Evolutionary conservation across 2,113 vertebrate genomes (phyloP), one percentile per base, ranked within the genome.

Genomic region (Odocoileus hemionus): DNA sequence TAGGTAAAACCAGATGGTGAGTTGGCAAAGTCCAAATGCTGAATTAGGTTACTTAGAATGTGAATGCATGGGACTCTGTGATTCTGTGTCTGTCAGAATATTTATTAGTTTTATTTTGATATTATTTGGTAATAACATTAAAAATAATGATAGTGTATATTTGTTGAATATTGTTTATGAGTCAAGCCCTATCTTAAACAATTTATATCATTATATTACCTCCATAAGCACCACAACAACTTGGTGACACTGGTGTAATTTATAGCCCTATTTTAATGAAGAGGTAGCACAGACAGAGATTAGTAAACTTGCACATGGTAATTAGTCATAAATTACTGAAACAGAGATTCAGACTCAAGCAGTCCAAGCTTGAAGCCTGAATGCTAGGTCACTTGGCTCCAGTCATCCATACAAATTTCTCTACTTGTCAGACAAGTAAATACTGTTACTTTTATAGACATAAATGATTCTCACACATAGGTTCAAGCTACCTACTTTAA

Each of bases 321-420:
- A 89, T 85, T 94, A 87, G 26, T 14, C 54, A 93, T n/a, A 78
- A 78, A 93, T 83, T 87, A 60, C 64, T 76, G 39, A 95, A 93
- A 95, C 17, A 91, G 10, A 14, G 12, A 79, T 87, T 93, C 82
- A 84, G 25, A 79, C 25, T 83, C 47, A 82, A 64, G 26, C 4
- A 52, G 12, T 64, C n/a, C 57, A 70, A 39, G 16, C 17, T 90
- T 54, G 55, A 70, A 55, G 61, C 33, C 43, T 95, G 23, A 82
- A 93, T 52, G 89, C 39, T 74, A 82, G 58, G 25, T 89, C 85
- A 61, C 96, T 96, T 93, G 26, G 26, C 89, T 92, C 8, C 23
- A 78, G 0, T 93, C 28, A 67, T 45, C 54, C 39, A 67, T 23
- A 83, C 10, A n/a, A 23, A 57, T 36, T 78, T 67, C 3, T 2